Evolutionary conservation across 2,797 vertebrate genomes (phyloP).

Genomic region (Nothura maculosa): DNA sequence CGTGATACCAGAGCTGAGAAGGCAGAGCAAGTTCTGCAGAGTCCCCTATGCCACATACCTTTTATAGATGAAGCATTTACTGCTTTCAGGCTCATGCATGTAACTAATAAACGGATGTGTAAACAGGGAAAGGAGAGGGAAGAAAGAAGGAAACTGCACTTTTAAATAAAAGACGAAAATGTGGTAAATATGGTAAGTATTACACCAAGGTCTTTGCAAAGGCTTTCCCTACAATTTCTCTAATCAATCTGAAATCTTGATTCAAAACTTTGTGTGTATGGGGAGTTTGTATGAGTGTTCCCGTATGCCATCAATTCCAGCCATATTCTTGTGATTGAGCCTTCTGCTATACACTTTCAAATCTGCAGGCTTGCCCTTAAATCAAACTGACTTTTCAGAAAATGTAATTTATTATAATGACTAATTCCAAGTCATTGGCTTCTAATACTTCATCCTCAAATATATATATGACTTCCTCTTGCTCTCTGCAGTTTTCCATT

Average conservation of each 20-base stretch:
- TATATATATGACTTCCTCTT: conserved; percentile 65
- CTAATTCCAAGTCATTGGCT: conserved; percentile 58
- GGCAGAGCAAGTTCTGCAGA: background rate
- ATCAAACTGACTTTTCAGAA: conserved; percentile 68
- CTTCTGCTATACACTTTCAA: conserved; percentile 74
- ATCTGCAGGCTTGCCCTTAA: conserved; percentile 73
- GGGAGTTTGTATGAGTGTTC: conserved; percentile 34
- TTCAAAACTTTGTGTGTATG: conserved; percentile 69
- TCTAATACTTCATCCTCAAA: conserved; percentile 67
- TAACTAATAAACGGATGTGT: conserved; percentile 84
- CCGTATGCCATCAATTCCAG: conserved; percentile 62
- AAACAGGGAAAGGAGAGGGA: conserved; percentile 86
- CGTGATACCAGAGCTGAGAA: background rate
- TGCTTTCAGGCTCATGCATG: conserved; percentile 67
- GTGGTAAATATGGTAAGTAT: conserved; percentile 85
- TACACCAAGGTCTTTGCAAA: conserved; percentile 58
- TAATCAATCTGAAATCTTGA: conserved; percentile 73
- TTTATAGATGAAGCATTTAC: conserved; percentile 43
- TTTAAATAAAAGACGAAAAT: conserved; percentile 86
- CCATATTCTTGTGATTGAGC: conserved; percentile 61
- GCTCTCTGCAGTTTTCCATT: conserved; percentile 74
- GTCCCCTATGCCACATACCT: background rate
- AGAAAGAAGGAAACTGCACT: conserved; percentile 85
- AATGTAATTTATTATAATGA: conserved; percentile 67
- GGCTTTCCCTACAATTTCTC: conserved; percentile 72